These are phyloP conservation scores for Lysiphlebus fabarum DNA, from an alignment of 1,140 invertebrate genomes.

Conservation along the genomic window DNA sequence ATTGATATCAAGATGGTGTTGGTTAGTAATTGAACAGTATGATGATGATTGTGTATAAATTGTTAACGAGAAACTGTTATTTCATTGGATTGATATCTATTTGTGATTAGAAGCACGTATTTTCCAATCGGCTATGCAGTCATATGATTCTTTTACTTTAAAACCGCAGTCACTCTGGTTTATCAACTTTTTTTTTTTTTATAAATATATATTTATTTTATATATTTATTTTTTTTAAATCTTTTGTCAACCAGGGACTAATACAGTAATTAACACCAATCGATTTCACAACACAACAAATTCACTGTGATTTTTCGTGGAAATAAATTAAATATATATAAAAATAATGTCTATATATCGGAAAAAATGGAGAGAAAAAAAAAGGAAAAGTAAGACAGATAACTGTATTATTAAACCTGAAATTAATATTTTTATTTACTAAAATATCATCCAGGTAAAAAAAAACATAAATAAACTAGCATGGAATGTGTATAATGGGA, in stretches of 20 bases:
- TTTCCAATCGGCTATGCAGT: neutral
- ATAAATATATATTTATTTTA: neutral
- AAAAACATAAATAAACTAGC: too few relatives aligned
- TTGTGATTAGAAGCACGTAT: conserved; percentile 30
- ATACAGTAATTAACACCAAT: conserved; percentile 20
- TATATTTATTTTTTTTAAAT: conserved; percentile 4
- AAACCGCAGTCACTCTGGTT: conserved; percentile 7
- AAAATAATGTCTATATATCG: neutral
- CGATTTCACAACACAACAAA: neutral
- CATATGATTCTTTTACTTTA: neutral
- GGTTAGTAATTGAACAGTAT: conserved; percentile 5
- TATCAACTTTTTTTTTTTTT: conserved; percentile 17
- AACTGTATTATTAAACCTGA: too few relatives aligned
- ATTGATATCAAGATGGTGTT: conserved; percentile 20
- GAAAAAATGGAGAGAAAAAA: neutral
- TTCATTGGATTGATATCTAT: conserved; percentile 32
- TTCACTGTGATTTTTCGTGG: neutral
- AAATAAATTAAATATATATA: neutral
- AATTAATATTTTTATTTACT: too few relatives aligned
- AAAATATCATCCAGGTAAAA: too few relatives aligned
- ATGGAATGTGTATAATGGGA: too few relatives aligned
- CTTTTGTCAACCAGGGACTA: conserved; percentile 1
- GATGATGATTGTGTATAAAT: conserved; percentile 22
- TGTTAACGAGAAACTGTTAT: conserved; percentile 25
- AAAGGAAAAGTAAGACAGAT: neutral